phyloP scores from a whole-genome alignment of 2,797 vertebrate species.

The Anableps anableps region DNA sequence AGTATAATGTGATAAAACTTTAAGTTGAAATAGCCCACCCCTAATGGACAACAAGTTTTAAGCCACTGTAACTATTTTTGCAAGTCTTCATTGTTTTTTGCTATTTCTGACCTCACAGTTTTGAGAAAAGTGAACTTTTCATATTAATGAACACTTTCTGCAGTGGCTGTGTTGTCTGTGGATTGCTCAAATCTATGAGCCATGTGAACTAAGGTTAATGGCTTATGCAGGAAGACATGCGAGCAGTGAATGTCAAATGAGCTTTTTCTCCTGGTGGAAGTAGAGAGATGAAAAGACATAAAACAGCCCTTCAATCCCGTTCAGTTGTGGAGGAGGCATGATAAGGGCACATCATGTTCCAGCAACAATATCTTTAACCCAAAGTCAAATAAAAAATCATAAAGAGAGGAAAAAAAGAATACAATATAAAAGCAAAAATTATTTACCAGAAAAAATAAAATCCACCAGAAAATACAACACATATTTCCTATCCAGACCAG shows the following conservation, averaged over 20 bases:
- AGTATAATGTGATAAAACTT: too few species aligned
- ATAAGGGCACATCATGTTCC: slow-evolving; percentile 20
- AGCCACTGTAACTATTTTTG: neutral
- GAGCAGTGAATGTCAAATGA: slow-evolving; percentile 38
- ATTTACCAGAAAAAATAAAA: too few species aligned
- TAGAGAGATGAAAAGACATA: slow-evolving; percentile 38
- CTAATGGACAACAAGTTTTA: neutral
- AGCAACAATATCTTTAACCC: neutral
- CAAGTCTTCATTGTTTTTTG: neutral
- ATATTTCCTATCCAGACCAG: neutral
- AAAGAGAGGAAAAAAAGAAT: neutral
- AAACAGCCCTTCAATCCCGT: neutral
- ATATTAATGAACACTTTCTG: neutral
- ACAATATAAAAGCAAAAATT: too few species aligned
- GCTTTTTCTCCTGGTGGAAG: slow-evolving; percentile 53
- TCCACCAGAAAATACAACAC: neutral
- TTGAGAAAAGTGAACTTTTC: too few species aligned
- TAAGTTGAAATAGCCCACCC: too few species aligned
- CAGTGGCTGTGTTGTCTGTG: neutral
- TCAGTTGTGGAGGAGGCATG: slow-evolving; percentile 20
- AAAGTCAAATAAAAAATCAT: neutral
- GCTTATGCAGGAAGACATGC: slow-evolving; percentile 48
- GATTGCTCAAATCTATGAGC: neutral
- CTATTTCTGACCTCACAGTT: too few species aligned
- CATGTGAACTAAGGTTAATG: slow-evolving; percentile 9